Evolutionary conservation across 1,140 invertebrate genomes (phyloP).

Genomic region (Leptopilina boulardi): DNA sequence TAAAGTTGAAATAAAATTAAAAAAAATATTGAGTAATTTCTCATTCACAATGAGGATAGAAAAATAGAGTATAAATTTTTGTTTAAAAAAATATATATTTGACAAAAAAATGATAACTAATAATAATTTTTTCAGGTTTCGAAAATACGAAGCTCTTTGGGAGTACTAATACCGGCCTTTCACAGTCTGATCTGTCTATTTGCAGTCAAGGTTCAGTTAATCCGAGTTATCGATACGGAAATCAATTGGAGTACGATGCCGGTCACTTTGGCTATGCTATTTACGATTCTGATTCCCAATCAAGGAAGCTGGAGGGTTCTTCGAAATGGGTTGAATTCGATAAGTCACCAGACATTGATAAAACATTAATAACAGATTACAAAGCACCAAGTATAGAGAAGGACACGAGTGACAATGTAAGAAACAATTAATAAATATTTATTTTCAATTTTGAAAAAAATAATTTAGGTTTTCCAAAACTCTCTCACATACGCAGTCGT

Average conservation of each 20-base stretch:
- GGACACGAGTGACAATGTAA: conserved; percentile 69
- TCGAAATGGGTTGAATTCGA: conserved; percentile 73
- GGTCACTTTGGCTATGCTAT: conserved; percentile 82
- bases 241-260: conserved; percentile 85
- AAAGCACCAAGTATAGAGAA: conserved; percentile 67
- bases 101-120: neutral
- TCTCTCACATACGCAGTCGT: neutral
- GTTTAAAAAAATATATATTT: neutral
- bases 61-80: neutral
- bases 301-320: conserved; percentile 76
- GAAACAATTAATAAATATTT: no score
- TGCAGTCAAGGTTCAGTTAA: conserved; percentile 82
- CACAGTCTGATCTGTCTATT: conserved; percentile 85
- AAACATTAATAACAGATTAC: conserved; percentile 64
- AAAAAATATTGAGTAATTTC: no score
- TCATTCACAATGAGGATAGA: no score
- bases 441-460: no score
- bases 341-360: conserved; percentile 72
- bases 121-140: conserved; percentile 61
- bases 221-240: conserved; percentile 85
- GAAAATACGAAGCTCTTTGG: conserved; percentile 71
- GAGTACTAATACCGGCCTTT: conserved; percentile 82
- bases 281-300: conserved; percentile 75
- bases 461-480: no score
- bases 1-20: neutral